Evolutionary conservation across 2,797 vertebrate genomes (phyloP), one percentile per base, ranked within the genome.

Genomic region (Microctenopoma lineatum): DNA sequence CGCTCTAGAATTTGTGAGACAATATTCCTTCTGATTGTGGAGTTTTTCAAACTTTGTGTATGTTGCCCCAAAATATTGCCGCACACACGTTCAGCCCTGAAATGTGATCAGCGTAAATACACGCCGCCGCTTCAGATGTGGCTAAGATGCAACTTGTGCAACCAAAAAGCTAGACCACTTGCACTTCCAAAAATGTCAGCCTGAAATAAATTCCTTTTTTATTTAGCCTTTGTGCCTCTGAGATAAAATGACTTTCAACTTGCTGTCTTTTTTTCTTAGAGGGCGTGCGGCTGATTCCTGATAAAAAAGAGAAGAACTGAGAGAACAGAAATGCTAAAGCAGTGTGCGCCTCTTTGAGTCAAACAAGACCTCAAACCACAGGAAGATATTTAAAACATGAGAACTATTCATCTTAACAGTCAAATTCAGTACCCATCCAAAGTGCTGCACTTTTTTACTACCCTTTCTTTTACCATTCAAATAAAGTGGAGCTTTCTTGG

Each of bases 41-140:
- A 14, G 42, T 18, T 32, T 38, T 34, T 29, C 15, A 21, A n/a
- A 64, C 51, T 18, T 1, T 45, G 59, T 54, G 57, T 29, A 42
- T 16, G 66, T 53, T 16, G 25, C 57, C 36, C 66, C 41, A n/a
- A 25, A 58, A 68, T 27, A 50, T 55, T 3, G 4, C 46, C 15
- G 61, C 26, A 48, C 57, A 72, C 47, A 70, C 18, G 27, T 45
- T 58, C 55, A 59, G 1, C 39, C 34, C 34, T 56, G 80, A 63
- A 65, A 84, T 27, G 1, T 18, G 78, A 89, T 53, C 71, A 0
- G n/a, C n/a, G 60, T 34, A 14, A 51, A 75, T 42, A 72, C 63
- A 75, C 0, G 63, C 26, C 3, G 42, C 42, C 0, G n/a, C 1
- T 6, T 74, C 62, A 67, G 60, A 84, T 79, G 79, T 82, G 81